phyloP scores from a whole-genome alignment of 2,113 vertebrate species.

The Chloropsis hardwickii region DNA sequence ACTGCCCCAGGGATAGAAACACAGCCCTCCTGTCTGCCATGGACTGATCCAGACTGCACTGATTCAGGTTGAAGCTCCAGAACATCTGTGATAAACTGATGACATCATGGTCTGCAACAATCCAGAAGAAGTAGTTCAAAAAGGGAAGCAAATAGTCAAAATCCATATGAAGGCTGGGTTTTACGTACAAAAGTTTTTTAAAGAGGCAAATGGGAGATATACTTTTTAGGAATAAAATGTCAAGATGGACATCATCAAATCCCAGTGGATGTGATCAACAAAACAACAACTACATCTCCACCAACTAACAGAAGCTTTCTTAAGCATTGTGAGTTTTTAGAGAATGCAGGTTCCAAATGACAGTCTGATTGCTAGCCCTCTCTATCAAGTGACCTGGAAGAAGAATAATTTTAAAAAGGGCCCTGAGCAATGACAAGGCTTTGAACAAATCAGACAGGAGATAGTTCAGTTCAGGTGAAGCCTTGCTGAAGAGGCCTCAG shows the following conservation, averaged over 20 bases:
- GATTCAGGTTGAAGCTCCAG: neutral
- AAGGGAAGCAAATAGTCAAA: neutral
- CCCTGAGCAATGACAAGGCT: neutral
- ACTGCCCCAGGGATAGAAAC: neutral
- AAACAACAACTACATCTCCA: neutral
- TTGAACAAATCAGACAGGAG: neutral
- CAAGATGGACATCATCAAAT: neutral
- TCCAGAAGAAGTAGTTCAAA: neutral
- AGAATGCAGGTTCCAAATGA: neutral
- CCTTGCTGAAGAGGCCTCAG: neutral
- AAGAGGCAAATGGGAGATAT: no score
- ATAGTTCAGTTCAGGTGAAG: neutral
- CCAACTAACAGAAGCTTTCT: neutral
- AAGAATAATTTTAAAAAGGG: neutral
- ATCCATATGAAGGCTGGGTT: neutral
- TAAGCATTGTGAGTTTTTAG: rapidly evolving
- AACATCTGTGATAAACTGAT: neutral
- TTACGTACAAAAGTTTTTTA: neutral
- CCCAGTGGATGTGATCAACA: neutral
- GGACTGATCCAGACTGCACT: neutral
- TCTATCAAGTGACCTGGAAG: neutral
- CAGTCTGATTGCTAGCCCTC: neutral
- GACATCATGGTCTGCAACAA: neutral
- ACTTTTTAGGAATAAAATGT: neutral
- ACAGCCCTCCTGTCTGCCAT: neutral